Evolutionary conservation across 2,797 vertebrate species (phyloP).

Genomic region (Phyllotis vaccarum): DNA sequence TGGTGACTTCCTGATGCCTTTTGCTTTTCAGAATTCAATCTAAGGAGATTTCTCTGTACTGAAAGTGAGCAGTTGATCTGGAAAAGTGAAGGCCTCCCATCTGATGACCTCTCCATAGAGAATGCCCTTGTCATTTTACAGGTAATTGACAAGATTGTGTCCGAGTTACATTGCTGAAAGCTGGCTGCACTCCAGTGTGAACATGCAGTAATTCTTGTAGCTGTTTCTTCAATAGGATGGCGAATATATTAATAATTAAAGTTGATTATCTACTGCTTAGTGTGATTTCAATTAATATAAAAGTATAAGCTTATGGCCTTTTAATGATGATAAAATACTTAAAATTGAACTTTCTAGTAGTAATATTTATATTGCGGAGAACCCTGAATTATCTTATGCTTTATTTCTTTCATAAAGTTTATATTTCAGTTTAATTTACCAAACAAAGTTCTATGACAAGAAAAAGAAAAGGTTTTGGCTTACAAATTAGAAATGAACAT

Average conservation of each 20-base stretch:
- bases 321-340: conserved; percentile 44
- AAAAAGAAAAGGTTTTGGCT: conserved; percentile 9
- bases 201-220: neutral
- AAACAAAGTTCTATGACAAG: conserved; percentile 18
- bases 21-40: conserved; percentile 92
- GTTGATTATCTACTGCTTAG: neutral
- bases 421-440: conserved; percentile 15
- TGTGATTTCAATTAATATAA: neutral
- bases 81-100: conserved; percentile 98
- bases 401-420: conserved; percentile 15
- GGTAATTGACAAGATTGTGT: conserved; percentile 87
- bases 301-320: conserved; percentile 28
- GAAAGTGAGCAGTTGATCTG: conserved; percentile 98
- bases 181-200: conserved; percentile 45
- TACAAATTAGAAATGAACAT: conserved; percentile 9
- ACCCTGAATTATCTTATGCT: neutral
- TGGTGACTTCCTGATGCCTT: conserved; percentile 50
- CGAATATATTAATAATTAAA: conserved; percentile 55
- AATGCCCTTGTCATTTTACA: conserved; percentile 98
- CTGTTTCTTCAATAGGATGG: conserved; percentile 9
- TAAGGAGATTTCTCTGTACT: conserved; percentile 95
- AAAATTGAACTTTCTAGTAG: conserved; percentile 31
- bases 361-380: conserved; percentile 9
- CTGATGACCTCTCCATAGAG: conserved; percentile 98
- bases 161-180: neutral